phyloP scores from a whole-genome alignment of 2,888 invertebrate genomes.

The Lottia gigantea region DNA sequence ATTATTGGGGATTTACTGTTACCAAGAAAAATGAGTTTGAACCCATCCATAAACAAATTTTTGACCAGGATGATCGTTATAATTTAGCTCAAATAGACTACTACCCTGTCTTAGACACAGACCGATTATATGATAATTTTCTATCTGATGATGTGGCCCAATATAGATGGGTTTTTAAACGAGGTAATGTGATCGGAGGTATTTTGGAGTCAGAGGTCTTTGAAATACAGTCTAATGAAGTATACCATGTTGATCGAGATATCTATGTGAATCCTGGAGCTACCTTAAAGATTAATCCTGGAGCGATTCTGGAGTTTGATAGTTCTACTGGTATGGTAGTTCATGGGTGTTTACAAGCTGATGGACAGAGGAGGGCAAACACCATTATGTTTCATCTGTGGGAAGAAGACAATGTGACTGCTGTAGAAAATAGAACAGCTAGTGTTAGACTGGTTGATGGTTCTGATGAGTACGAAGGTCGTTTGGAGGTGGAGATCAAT shows the following conservation, averaged over 20 bases:
- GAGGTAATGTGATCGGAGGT: constrained; percentile 61
- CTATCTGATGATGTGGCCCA: constrained; percentile 83
- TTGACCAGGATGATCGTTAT: constrained; percentile 72
- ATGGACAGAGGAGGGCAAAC: constrained; percentile 45
- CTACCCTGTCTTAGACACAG: constrained; percentile 88
- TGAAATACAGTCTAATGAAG: constrained; percentile 28
- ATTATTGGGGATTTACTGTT: constrained; percentile 82
- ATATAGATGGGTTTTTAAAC: constrained; percentile 75
- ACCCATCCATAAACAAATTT: constrained; percentile 53
- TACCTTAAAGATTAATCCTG: constrained; percentile 86
- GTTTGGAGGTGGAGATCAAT: constrained; percentile 81
- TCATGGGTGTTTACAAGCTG: constrained; percentile 84
- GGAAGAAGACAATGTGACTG: constrained; percentile 42
- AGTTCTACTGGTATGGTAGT: constrained; percentile 91
- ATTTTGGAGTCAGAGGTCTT: constrained; percentile 42
- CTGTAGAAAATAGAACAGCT: constrained; percentile 54
- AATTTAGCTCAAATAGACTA: constrained; percentile 93
- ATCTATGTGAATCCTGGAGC: constrained; percentile 95
- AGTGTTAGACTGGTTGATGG: constrained; percentile 87
- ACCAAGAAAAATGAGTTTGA: constrained; percentile 34
- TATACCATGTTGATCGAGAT: constrained; percentile 89
- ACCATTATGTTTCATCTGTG: constrained; percentile 40
- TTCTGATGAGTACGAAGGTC: constrained; percentile 83
- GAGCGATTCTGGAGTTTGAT: constrained; percentile 88
- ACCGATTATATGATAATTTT: constrained; percentile 87